These are phyloP conservation scores for Glaucidium brasilianum DNA, from an alignment of 2,113 vertebrate genomes.

Conservation along the genomic window DNA sequence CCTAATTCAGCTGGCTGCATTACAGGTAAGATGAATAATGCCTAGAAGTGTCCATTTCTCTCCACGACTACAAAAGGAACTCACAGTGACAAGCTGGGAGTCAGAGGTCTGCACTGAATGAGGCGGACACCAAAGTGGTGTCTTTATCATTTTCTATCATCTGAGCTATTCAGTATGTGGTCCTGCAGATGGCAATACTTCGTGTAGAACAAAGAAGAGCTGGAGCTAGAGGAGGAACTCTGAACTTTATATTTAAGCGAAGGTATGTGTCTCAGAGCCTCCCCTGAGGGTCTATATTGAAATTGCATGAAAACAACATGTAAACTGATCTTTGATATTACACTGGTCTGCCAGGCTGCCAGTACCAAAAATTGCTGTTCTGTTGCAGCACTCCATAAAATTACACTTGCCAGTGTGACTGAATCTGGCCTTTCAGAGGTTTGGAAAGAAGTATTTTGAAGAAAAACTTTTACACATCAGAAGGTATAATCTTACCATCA, in stretches of 20 bases:
- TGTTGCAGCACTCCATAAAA: neutral
- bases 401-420: neutral
- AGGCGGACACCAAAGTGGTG: neutral
- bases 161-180: neutral
- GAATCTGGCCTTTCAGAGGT: neutral
- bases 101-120: neutral
- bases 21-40: neutral
- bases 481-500: neutral
- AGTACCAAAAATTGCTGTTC: neutral
- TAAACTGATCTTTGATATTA: neutral
- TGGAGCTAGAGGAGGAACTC: neutral
- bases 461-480: neutral
- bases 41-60: neutral
- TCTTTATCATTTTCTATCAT: neutral
- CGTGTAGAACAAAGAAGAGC: neutral
- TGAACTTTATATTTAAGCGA: neutral
- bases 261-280: neutral
- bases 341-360: neutral
- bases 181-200: neutral
- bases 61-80: neutral
- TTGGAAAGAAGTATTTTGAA: neutral
- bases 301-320: neutral
- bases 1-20: slow-evolving; percentile 4
- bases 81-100: neutral
- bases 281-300: neutral